Evolutionary conservation across 2,113 vertebrate genomes (phyloP).

Genomic region (Sturnira hondurensis): DNA sequence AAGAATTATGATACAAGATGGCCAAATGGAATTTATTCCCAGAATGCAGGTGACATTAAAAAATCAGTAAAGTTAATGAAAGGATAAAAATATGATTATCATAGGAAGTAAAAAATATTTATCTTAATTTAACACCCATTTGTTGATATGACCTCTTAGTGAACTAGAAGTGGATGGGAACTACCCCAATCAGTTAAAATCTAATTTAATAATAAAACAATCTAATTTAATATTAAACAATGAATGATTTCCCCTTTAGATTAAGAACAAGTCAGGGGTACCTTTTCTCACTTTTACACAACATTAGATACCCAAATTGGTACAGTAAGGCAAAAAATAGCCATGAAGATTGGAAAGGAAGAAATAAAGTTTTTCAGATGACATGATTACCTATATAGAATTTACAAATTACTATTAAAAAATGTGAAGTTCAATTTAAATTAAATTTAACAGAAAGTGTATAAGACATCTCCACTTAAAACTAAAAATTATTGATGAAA

Average conservation of each 20-base stretch:
- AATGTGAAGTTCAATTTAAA: background rate
- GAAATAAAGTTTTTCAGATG: background rate
- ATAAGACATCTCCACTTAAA: background rate
- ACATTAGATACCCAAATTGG: background rate
- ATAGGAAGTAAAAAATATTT: background rate
- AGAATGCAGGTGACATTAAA: background rate
- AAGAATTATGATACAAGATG: background rate
- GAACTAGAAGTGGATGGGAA: background rate
- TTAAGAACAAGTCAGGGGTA: background rate
- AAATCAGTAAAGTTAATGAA: background rate
- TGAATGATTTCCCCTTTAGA: background rate
- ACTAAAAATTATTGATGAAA: background rate
- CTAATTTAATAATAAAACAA: background rate
- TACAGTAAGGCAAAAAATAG: background rate
- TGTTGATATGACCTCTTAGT: background rate
- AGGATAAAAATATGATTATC: background rate
- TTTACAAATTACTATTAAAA: conserved; percentile 15
- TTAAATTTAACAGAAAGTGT: background rate
- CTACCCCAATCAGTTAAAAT: background rate
- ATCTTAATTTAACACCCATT: background rate
- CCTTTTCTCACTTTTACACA: background rate
- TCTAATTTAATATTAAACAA: background rate
- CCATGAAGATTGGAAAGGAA: background rate
- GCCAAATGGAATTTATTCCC: background rate
- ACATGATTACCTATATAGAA: background rate